Conservation (phyloP, 2,113 vertebrate species). For the Podarcis cretensis region DNA sequence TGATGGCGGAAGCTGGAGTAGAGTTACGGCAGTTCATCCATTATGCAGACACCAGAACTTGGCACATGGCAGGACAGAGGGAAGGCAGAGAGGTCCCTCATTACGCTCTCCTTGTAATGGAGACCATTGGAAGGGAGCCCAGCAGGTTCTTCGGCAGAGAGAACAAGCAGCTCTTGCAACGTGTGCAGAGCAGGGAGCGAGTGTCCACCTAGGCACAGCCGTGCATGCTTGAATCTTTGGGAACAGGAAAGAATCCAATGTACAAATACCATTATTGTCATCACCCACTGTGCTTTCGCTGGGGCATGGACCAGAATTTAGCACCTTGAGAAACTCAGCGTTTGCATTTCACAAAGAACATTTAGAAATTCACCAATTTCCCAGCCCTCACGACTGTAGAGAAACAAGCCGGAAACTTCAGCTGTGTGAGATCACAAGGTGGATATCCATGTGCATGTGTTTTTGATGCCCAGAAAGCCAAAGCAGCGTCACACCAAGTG, state of each 20-base stretch:
- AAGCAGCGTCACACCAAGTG: neutral
- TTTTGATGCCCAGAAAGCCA: neutral
- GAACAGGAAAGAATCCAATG: too few species aligned
- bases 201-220: neutral
- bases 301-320: neutral
- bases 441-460: neutral
- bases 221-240: neutral
- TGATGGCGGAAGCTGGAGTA: neutral
- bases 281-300: too few species aligned
- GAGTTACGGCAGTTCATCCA: neutral
- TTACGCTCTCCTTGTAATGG: neutral
- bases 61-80: neutral
- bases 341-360: neutral
- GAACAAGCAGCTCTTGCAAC: neutral
- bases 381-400: neutral
- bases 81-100: neutral
- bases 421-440: neutral
- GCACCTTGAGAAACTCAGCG: neutral
- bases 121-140: neutral
- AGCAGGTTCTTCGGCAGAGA: neutral
- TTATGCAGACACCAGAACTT: neutral
- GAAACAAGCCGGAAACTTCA: too few species aligned
- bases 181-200: too few species aligned
- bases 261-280: too few species aligned
- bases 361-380: neutral